Evolutionary conservation across 2,113 vertebrate genomes (phyloP), one percentile per base, ranked within the genome.

Genomic region (Pygoscelis adeliae): DNA sequence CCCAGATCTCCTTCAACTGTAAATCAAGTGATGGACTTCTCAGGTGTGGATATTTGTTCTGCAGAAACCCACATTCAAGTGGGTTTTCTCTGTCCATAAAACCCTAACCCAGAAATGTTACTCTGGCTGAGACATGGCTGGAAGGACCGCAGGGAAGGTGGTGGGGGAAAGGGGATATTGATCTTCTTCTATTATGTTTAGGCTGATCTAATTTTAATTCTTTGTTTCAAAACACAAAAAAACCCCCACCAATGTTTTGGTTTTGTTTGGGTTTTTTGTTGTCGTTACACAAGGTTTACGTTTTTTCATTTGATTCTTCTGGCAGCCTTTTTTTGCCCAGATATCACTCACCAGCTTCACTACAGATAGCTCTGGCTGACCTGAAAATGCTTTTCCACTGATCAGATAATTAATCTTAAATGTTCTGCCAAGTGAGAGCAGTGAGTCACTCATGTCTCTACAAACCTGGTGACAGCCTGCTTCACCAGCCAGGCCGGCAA

Each of bases 361-460:
- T 55, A 72, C 83, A 85, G 55, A 70, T 46, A 94, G 71, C 66
- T 83, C 34, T 77, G 67, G 14, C n/a, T 95, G 91, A 92, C 76
- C 87, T 65, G 87, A 88, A 89, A 94, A 83, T 18, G 63, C 82
- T 74, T 93, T 96, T 90, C 46, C 59, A 62, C 40, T 73, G 73
- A 79, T 87, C 89, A 62, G 69, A 74, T 82, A 90, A 87, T 92
- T 85, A 69, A 92, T 87, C 65, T 90, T 70, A 88, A 74, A 50
- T 19, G 53, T 42, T 62, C 34, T 84, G 78, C 78, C 93, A 74
- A 85, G 78, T 61, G 87, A 89, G 67, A 87, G 84, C 81, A n/a
- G 58, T 87, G 94, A 96, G 59, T 91, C 90, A 87, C 42, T 70
- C 42, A 1, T 2, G 17, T 36, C 36, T 53, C 78, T 46, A 15